phyloP scores from a whole-genome alignment of 2,797 vertebrate genomes.

The Clarias fuscus region DNA sequence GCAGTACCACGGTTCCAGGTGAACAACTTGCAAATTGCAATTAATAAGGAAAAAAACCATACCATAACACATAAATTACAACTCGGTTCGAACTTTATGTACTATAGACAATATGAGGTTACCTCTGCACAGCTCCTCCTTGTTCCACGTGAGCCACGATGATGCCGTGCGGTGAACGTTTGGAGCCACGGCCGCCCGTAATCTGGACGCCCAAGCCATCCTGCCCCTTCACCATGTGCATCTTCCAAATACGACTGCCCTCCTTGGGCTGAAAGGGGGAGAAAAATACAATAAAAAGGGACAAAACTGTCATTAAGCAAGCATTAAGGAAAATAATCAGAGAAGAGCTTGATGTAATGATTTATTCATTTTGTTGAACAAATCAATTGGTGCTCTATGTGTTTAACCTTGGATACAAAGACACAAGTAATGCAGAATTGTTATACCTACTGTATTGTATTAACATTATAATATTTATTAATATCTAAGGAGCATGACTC shows the following conservation, averaged over 20 bases:
- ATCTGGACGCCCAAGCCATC: conserved; percentile 95
- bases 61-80: no score
- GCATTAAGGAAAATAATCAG: neutral
- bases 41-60: no score
- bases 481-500: neutral
- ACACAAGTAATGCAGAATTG: neutral
- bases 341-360: neutral
- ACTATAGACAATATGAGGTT: conserved; percentile 46
- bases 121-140: conserved; percentile 90
- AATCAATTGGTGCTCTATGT: neutral
- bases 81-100: no score
- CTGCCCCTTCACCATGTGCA: conserved; percentile 91
- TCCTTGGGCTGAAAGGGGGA: conserved; percentile 74
- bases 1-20: no score
- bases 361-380: neutral
- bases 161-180: conserved; percentile 90
- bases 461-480: neutral
- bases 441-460: neutral
- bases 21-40: no score
- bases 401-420: neutral
- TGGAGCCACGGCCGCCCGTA: conserved; percentile 92
- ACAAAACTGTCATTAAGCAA: neutral
- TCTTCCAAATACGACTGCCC: conserved; percentile 93
- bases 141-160: conserved; percentile 89
- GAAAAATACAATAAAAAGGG: neutral